A percentile compares a stretch with the other conserved stretches of the same genome.
These are phyloP conservation scores for Drosophila bifasciata DNA, from an alignment of 1,140 invertebrate species.

Conservation along the genomic window DNA sequence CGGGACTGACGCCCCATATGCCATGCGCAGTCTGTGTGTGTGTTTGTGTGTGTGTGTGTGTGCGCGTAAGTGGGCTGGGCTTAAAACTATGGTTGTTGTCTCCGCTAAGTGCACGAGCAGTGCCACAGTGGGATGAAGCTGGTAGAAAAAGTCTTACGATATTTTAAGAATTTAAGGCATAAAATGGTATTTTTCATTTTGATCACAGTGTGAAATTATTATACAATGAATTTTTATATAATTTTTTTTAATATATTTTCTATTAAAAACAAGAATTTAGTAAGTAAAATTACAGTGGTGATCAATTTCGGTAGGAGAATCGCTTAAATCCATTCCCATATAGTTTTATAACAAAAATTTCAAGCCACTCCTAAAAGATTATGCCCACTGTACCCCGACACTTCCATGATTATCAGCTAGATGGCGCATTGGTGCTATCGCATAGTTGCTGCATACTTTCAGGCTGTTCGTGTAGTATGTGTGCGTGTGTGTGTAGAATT, in stretches of 20 bases:
- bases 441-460: slow-evolving; percentile 21
- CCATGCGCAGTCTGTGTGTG: slow-evolving; percentile 48
- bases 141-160: not conserved
- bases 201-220: too few relatives aligned
- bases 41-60: slow-evolving; percentile 29
- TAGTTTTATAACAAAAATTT: too few relatives aligned
- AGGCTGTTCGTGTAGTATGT: too few relatives aligned
- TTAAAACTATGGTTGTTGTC: slow-evolving; percentile 70
- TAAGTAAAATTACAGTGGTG: too few relatives aligned
- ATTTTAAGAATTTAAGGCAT: not conserved
- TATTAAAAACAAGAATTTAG: too few relatives aligned
- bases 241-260: too few relatives aligned
- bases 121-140: slow-evolving; percentile 39
- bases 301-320: too few relatives aligned
- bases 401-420: slow-evolving; percentile 25
- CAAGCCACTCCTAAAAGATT: too few relatives aligned
- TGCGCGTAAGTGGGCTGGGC: slow-evolving; percentile 68
- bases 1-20: slow-evolving; percentile 63
- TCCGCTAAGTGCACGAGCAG: slow-evolving; percentile 48
- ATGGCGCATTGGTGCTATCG: slow-evolving; percentile 17
- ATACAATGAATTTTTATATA: too few relatives aligned
- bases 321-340: too few relatives aligned
- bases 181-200: too few relatives aligned
- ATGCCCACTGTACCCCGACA: not conserved
- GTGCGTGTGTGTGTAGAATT: slow-evolving; percentile 11